A percentile compares a stretch with the other conserved stretches of the same genome.
Conservation (phyloP, 1,140 invertebrate species). For the Ostrea edulis region DNA sequence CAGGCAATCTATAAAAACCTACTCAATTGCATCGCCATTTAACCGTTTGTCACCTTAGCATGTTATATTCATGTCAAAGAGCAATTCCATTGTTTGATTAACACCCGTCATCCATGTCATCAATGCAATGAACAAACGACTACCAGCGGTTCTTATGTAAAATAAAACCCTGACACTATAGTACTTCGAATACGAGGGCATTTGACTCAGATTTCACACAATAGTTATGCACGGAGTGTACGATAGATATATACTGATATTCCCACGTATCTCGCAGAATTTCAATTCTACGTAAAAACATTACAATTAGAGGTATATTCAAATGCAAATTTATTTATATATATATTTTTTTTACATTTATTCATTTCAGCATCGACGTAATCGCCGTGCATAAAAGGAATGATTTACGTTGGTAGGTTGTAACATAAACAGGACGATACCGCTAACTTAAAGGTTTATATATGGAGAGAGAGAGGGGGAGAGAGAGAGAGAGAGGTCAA, state of each 20-base stretch:
- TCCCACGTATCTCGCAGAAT: neutral
- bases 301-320: neutral
- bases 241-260: neutral
- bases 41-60: neutral
- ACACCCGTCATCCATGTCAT: neutral
- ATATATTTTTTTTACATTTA: too few species aligned
- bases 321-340: neutral
- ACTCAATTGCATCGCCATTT: neutral
- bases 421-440: too few species aligned
- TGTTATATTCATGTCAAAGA: constrained; percentile 9
- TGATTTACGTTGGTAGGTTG: too few species aligned
- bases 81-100: constrained; percentile 11
- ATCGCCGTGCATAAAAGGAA: too few species aligned
- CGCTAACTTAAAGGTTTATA: too few species aligned
- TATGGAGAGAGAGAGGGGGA: too few species aligned
- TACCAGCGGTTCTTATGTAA: neutral
- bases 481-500: too few species aligned
- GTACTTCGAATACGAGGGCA: neutral
- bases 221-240: neutral
- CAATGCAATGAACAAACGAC: neutral
- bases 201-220: constrained; percentile 14
- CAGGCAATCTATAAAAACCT: neutral
- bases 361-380: too few species aligned
- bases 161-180: neutral
- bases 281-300: neutral